Evolutionary conservation across 2,113 vertebrate genomes (phyloP).

Genomic region (Cephalophus harveyi): DNA sequence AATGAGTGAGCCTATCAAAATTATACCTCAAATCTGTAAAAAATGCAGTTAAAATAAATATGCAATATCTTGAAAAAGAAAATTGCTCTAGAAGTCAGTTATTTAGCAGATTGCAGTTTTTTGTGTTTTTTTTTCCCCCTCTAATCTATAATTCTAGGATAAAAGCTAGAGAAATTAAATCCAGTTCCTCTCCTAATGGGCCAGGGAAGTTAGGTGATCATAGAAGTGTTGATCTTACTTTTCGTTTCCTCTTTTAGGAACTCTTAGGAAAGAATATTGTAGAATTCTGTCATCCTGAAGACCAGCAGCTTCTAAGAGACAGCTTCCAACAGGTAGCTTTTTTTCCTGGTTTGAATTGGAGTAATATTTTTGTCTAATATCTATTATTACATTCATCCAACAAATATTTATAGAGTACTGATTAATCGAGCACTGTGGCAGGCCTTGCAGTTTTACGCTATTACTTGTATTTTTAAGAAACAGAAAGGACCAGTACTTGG

Average conservation of each 20-base stretch:
- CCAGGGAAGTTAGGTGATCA: not conserved
- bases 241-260: constrained; percentile 82
- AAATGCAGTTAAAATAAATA: not conserved
- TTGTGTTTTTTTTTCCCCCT: not conserved
- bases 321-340: constrained; percentile 94
- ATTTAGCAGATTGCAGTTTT: not conserved
- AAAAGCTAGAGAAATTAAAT: constrained; percentile 31
- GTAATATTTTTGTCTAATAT: not conserved
- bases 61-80: not conserved
- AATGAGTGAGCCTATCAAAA: not conserved
- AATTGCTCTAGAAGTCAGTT: not conserved
- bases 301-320: constrained; percentile 93
- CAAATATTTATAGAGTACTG: not conserved
- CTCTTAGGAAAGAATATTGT: constrained; percentile 95
- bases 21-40: not conserved
- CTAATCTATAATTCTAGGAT: not conserved
- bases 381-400: not conserved
- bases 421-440: not conserved
- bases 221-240: not conserved
- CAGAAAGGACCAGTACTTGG: constrained; percentile 4
- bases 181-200: not conserved
- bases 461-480: not conserved
- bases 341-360: not conserved
- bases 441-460: not conserved
- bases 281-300: constrained; percentile 95